Percentiles rank a stretch among this genome's conserved stretches.
phyloP scores from a whole-genome alignment of 1,140 invertebrate species.

The Drosophila orosa region DNA sequence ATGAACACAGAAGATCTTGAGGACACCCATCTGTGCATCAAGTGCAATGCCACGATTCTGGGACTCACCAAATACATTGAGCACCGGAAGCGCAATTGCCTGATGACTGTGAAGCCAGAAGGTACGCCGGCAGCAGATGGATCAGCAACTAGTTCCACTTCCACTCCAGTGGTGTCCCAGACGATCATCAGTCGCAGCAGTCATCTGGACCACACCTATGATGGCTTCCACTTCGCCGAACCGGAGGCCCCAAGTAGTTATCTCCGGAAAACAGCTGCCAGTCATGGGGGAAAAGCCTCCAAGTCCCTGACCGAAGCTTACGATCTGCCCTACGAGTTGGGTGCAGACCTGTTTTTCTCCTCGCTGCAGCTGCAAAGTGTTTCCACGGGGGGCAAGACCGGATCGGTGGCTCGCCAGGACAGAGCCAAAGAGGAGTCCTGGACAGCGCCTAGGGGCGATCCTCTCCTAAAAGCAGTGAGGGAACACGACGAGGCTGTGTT shows the following conservation, averaged over 20 bases:
- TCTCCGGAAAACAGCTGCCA: conserved; percentile 57
- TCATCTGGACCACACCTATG: conserved; percentile 61
- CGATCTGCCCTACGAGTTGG: conserved; percentile 85
- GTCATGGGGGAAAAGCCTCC: conserved; percentile 72
- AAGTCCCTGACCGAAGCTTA: conserved; percentile 74
- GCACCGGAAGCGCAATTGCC: conserved; percentile 89
- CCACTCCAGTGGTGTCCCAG: conserved; percentile 29
- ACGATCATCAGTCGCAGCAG: conserved; percentile 62
- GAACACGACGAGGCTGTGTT: conserved; percentile 83
- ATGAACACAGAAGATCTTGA: conserved; percentile 88
- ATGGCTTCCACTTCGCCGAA: conserved; percentile 80
- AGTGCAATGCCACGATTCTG: conserved; percentile 91
- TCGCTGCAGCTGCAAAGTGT: conserved; percentile 93
- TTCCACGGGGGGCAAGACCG: conserved; percentile 84
- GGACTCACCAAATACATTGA: conserved; percentile 93
- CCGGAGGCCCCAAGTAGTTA: conserved; percentile 80
- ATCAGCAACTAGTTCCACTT: conserved; percentile 10
- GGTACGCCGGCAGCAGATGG: conserved; percentile 1
- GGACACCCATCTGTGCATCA: conserved; percentile 93
- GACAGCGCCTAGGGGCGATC: conserved; percentile 78
- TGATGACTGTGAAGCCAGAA: conserved; percentile 44
- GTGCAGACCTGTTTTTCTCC: conserved; percentile 93
- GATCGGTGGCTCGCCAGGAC: conserved; percentile 41
- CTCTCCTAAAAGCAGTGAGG: conserved; percentile 87
- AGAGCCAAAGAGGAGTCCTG: conserved; percentile 50